Base-by-base conservation (phyloP, 1,140 invertebrate genomes). In the Sycobia sp. region DNA sequence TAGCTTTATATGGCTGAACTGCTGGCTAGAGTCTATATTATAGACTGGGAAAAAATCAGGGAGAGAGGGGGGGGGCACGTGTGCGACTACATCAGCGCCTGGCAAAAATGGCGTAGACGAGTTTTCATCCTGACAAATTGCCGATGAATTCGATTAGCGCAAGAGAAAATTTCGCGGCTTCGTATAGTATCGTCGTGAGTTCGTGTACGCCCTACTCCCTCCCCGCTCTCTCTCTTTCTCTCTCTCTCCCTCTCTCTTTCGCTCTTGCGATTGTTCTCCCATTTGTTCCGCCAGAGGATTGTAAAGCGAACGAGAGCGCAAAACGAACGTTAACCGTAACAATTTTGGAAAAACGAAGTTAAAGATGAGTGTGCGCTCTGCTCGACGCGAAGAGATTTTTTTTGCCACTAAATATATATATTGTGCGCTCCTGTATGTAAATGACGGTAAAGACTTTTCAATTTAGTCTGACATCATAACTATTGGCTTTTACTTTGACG, bases 61-160 rank as follows among this genome's bases (percentile, higher is more conserved):
- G 62, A 53, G 47, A 55, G 63, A 22, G 49, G 23, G n/a, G 16
- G 16, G 5, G 4, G 2, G n/a, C 0, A 27, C 0, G 16, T 7
- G 32, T 20, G 20, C 36, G 22, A 23, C 29, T 32, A 7, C 5
- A 11, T 11, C 5, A 4, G 29, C 29, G 53, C 60, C 64, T 65
- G 62, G 66, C 73, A 74, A 79, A 80, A 79, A 80, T 78, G 77
- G 72, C 79, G 71, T 55, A 57, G 70, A 74, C 76, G 75, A 72
- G 61, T 77, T 80, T 78, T 76, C 72, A 73, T 69, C 71, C 70
- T 72, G 78, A 80, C 76, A 80, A 81, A 79, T 78, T 80, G 78
- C 76, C 78, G 76, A 81, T 81, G 76, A 76, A 81, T 81, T 80
- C 74, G 76, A 78, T 81, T 80, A 79, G 65, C 70, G 57, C 50